Base-by-base conservation (phyloP, 2,888 invertebrate species). In the Mallateleia sp. region DNA sequence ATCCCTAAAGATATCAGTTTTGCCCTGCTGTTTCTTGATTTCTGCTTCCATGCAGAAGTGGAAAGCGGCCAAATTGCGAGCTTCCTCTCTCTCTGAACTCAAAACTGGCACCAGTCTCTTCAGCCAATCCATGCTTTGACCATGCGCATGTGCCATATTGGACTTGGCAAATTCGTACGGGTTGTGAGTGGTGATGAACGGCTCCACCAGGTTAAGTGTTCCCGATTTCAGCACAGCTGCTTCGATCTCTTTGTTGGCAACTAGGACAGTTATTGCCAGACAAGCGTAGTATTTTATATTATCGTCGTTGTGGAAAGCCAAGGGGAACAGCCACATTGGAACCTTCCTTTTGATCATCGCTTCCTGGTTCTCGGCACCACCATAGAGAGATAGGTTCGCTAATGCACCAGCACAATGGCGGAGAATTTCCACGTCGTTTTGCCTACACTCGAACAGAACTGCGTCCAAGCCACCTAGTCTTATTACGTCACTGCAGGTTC, bases 31-130 rank as follows among this genome's bases (percentile, higher is more conserved):
- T 92, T 99, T 98, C 95, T 99, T 99, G 75, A 99, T 99, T 45
- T 98, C 98, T 14, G 99, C 99, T 95, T 99, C 99, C 99, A 99
- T 99, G 94, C 99, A 99, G 95, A 99, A 98, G 94, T 99, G 99
- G 95, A 99, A 99, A 42, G 99, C 99, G 4, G 99, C 99, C 91
- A 99, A 95, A 94, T 99, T 99, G 92, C 99, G 97, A 0, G 99
- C 99, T 95, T 99, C 99, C 94, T 99, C 98, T 85, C 99, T 96
- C 94, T 99, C 98, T 50, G 99, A 99, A 94, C 98, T 98, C 74
- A 99, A 96, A 14, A 99, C 98, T 0, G 99, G 99, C 5, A 99
- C 98, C 89, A 99, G 96, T 91, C 98, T 96, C 95, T 98, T 97
- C 74, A 99, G 96, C 99, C 99, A 99, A 92, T 98, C 98, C 94